Evolutionary conservation across 1,140 invertebrate genomes (phyloP).

Genomic region (Drosophila pseudoananassae): DNA sequence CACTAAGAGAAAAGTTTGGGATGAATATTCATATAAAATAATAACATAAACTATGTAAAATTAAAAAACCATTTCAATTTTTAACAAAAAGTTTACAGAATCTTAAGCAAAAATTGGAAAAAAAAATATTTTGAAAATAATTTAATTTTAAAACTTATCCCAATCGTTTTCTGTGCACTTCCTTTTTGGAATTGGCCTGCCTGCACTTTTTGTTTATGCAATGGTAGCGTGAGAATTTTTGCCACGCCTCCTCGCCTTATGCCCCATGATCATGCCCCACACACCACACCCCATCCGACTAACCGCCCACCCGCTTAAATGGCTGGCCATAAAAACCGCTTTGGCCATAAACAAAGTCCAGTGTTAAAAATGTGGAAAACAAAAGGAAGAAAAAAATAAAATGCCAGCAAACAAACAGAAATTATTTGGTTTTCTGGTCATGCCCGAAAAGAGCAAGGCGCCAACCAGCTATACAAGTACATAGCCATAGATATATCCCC

Average conservation of each 20-base stretch:
- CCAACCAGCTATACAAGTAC: constrained; percentile 44
- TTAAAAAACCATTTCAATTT: no score
- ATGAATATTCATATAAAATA: no score
- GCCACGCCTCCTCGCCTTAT: constrained; percentile 29
- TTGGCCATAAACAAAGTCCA: constrained; percentile 44
- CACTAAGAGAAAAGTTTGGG: neutral
- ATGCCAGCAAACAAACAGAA: constrained; percentile 58
- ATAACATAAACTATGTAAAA: no score
- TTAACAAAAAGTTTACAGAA: no score
- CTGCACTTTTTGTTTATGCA: constrained; percentile 56
- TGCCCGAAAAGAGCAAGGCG: constrained; percentile 65
- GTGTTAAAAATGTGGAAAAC: neutral
- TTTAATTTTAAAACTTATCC: neutral
- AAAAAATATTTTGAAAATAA: no score
- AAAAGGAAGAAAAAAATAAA: constrained; percentile 23
- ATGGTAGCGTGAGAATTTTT: constrained; percentile 64
- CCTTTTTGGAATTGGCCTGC: neutral
- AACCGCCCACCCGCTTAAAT: constrained; percentile 14
- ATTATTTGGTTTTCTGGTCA: constrained; percentile 80
- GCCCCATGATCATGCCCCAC: no score
- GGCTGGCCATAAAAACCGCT: constrained; percentile 54
- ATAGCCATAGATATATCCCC: constrained; percentile 8
- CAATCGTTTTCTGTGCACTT: constrained; percentile 1
- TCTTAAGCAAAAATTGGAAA: no score
- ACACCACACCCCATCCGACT: no score